Evolutionary conservation across 1,140 invertebrate species (phyloP).

Genomic region (Megalopta genalis): DNA sequence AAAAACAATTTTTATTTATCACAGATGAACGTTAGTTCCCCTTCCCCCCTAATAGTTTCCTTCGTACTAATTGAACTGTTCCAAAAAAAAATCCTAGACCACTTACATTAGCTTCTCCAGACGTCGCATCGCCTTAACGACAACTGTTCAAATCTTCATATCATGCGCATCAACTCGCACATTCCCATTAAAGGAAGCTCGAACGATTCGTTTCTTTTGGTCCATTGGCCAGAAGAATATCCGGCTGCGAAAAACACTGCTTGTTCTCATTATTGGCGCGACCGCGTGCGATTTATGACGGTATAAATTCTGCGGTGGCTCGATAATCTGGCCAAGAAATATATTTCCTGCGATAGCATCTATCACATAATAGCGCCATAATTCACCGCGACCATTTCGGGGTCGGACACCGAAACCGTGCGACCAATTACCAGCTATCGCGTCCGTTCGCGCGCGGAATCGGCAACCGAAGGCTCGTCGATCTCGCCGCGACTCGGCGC

Average conservation of each 20-base stretch:
- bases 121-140: no score
- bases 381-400: slow-evolving; percentile 6
- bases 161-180: no score
- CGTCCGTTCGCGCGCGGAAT: not conserved
- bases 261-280: not conserved
- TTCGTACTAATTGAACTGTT: no score
- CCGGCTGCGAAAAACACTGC: not conserved
- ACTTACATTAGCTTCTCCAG: no score
- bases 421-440: not conserved
- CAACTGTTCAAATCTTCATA: no score
- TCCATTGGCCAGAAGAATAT: not conserved
- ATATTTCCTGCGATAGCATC: not conserved
- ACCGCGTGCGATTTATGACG: not conserved
- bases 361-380: slow-evolving; percentile 1
- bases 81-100: no score
- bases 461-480: slow-evolving; percentile 6
- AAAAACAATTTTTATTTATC: no score
- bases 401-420: not conserved
- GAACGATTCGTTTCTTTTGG: no score
- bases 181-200: no score
- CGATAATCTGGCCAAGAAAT: slow-evolving; percentile 10
- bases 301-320: not conserved
- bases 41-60: no score
- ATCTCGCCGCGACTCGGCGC: slow-evolving; percentile 15
- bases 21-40: no score